Evolutionary conservation across 2,888 invertebrate species (phyloP).

Genomic region (Agriotes lineatus): DNA sequence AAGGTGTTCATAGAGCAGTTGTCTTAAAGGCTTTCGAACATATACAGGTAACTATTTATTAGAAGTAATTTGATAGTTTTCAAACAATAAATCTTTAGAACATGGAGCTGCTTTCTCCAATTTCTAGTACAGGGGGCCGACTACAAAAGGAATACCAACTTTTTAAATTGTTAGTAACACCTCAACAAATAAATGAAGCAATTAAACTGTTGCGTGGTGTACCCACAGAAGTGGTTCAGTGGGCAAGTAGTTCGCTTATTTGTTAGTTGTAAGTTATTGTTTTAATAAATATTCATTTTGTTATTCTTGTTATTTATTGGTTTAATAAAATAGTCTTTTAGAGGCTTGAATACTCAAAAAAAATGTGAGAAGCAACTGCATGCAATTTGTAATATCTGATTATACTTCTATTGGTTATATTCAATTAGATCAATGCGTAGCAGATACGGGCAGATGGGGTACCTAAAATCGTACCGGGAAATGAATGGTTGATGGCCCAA

Average conservation of each 20-base stretch:
- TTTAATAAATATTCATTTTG: too few species aligned
- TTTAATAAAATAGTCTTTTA: too few species aligned
- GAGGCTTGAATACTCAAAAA: too few species aligned
- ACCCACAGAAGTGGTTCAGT: slow-evolving; percentile 88
- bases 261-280: too few species aligned
- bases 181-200: slow-evolving; percentile 80
- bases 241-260: slow-evolving; percentile 72
- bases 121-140: slow-evolving; percentile 68
- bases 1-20: slow-evolving; percentile 82
- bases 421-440: too few species aligned
- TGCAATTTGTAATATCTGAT: too few species aligned
- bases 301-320: too few species aligned
- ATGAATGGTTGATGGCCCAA: too few species aligned
- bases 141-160: slow-evolving; percentile 87
- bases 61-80: not conserved
- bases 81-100: slow-evolving; percentile 64
- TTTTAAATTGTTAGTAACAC: slow-evolving; percentile 78
- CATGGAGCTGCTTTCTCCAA: slow-evolving; percentile 80
- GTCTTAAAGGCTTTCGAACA: slow-evolving; percentile 92
- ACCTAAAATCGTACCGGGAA: too few species aligned
- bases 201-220: slow-evolving; percentile 74
- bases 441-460: too few species aligned
- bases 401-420: too few species aligned
- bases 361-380: too few species aligned
- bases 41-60: slow-evolving; percentile 74